Percentiles rank a stretch among this genome's conserved stretches.
Conservation (phyloP, 2,113 vertebrate species). For the Macquaria ambigua region DNA sequence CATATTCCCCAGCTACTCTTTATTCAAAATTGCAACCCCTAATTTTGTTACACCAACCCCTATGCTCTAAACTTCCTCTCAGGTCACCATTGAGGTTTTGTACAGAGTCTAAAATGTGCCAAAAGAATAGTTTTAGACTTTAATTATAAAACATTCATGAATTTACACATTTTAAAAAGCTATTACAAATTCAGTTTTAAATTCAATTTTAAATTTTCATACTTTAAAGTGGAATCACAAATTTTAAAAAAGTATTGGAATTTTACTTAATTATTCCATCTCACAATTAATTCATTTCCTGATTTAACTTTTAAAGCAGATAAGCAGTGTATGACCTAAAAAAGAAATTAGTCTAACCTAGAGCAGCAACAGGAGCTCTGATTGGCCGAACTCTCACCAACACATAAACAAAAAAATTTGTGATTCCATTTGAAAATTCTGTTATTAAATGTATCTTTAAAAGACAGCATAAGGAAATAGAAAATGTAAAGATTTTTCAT, state of each 20-base stretch:
- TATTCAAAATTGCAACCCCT: background rate
- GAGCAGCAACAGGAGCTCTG: no score
- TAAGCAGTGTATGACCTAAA: no score
- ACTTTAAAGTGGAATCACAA: background rate
- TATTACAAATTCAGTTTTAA: background rate
- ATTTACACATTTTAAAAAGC: background rate
- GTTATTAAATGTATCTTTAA: no score
- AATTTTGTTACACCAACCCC: background rate
- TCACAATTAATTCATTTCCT: background rate
- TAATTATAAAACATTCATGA: background rate
- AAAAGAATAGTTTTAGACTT: background rate
- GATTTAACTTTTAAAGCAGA: background rate
- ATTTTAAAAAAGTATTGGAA: background rate
- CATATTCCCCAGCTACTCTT: slow-evolving; percentile 8
- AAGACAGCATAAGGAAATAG: no score
- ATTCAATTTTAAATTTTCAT: background rate
- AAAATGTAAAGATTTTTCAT: no score
- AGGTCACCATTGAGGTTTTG: background rate
- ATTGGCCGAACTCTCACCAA: no score
- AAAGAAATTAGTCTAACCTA: no score
- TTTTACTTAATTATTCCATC: background rate
- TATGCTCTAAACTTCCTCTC: background rate
- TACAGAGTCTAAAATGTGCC: background rate
- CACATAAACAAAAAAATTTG: background rate
- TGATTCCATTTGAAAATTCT: background rate